Conservation (phyloP, 37 sponge, comb jelly and placozoan species). For the Spongilla lacustris region DNA sequence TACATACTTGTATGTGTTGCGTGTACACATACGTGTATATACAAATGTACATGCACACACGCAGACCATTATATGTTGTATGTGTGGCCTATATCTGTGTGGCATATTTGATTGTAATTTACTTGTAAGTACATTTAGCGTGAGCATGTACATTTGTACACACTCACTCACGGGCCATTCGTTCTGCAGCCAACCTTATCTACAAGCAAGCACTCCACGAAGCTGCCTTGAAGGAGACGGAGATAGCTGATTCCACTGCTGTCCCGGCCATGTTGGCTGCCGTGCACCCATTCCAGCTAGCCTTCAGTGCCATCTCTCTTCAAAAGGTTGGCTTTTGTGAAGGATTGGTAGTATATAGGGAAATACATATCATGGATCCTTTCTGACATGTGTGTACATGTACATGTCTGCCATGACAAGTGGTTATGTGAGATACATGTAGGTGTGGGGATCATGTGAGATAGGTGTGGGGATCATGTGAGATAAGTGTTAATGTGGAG, state of each 20-base stretch:
- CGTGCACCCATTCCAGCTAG: slow-evolving; percentile 69
- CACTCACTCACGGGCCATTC: no score
- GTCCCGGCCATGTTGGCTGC: neutral
- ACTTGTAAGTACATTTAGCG: no score
- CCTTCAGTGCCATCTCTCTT: slow-evolving; percentile 63
- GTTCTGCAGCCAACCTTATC: slow-evolving; percentile 69
- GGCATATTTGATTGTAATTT: no score
- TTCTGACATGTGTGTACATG: neutral
- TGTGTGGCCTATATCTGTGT: no score
- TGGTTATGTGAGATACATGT: no score
- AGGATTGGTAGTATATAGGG: no score
- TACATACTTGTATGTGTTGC: neutral
- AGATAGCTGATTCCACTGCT: slow-evolving; percentile 5
- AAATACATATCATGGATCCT: no score
- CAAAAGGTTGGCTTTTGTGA: slow-evolving; percentile 57
- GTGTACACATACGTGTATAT: neutral
- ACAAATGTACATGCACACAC: neutral
- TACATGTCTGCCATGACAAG: no score
- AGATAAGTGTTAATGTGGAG: neutral
- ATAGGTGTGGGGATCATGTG: no score
- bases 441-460: no score
- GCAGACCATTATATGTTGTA: no score
- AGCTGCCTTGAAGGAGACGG: slow-evolving; percentile 65
- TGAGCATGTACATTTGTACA: no score
- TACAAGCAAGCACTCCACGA: slow-evolving; percentile 48